Conservation (phyloP, 2,888 invertebrate genomes). For the Cantharis flavilabris region DNA sequence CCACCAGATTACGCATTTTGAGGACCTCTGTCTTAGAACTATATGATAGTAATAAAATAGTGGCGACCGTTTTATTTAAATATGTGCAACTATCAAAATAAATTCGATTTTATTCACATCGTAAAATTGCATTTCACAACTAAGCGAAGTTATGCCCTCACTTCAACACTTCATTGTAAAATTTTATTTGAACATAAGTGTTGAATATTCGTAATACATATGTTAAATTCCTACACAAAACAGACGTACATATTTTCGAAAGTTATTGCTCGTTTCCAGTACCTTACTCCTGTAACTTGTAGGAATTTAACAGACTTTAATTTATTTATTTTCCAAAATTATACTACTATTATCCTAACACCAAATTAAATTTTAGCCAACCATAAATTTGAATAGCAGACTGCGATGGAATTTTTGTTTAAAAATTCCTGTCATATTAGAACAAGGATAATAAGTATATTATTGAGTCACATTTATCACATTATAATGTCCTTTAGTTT, state of each 20-base stretch:
- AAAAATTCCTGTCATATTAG: not conserved
- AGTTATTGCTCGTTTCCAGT: slow-evolving; percentile 17
- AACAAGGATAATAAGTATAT: not conserved
- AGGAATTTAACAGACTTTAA: not conserved
- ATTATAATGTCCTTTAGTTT: no score
- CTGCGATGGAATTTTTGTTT: not conserved
- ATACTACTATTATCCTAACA: not conserved
- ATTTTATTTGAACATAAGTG: slow-evolving; percentile 25
- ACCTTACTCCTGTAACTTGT: not conserved
- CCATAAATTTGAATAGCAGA: not conserved
- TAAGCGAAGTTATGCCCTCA: slow-evolving; percentile 25
- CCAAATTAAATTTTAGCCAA: not conserved
- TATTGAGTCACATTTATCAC: not conserved
- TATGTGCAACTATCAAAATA: not conserved
- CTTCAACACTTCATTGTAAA: slow-evolving; percentile 27
- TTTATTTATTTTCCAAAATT: not conserved
- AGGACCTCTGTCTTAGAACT: not conserved
- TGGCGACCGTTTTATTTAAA: not conserved
- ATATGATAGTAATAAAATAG: not conserved
- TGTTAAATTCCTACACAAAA: slow-evolving; percentile 29
- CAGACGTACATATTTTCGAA: slow-evolving; percentile 13
- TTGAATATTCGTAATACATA: slow-evolving; percentile 25
- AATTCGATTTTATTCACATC: not conserved
- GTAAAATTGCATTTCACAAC: slow-evolving; percentile 16
- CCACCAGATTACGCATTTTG: not conserved